Conservation (phyloP, 2,113 vertebrate genomes). For the Cyprinodon brontotheroides region DNA sequence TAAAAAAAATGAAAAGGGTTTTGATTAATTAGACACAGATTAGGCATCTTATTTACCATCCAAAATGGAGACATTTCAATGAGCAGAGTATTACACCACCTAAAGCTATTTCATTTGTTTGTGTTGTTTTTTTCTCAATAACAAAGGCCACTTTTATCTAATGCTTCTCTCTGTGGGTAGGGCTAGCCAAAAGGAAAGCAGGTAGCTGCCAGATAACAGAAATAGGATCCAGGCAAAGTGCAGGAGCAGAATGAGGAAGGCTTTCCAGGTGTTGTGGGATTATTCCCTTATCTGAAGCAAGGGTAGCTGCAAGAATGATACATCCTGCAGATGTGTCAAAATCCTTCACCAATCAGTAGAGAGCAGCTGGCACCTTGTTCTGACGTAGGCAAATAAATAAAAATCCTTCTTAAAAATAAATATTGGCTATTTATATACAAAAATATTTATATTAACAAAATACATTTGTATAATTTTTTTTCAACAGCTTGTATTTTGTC, state of each 20-base stretch:
- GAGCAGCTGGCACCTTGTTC: constrained; percentile 18
- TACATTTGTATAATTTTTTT: constrained; percentile 15
- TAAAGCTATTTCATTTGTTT: constrained; percentile 11
- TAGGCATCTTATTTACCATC: constrained; percentile 17
- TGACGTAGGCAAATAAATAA: constrained; percentile 8
- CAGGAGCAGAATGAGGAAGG: constrained; percentile 30
- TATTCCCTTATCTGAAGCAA: constrained; percentile 30
- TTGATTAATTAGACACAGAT: not conserved
- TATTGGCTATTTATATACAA: not conserved
- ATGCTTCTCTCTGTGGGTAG: constrained; percentile 15
- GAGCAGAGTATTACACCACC: not conserved
- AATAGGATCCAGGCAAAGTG: constrained; percentile 25
- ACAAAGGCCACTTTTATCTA: constrained; percentile 21
- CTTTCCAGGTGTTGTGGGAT: constrained; percentile 38
- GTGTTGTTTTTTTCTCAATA: constrained; percentile 6
- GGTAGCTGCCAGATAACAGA: constrained; percentile 32
- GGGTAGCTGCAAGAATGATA: constrained; percentile 26
- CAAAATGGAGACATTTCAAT: constrained; percentile 4
- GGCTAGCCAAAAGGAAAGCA: constrained; percentile 23
- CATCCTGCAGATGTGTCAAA: constrained; percentile 37
- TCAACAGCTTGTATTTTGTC: constrained; percentile 27
- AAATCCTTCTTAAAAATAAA: not conserved
- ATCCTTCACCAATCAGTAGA: constrained; percentile 41
- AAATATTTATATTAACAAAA: constrained; percentile 7
- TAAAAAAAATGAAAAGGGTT: not conserved